Evolutionary conservation across 2,888 invertebrate genomes (phyloP).

Genomic region (Drosophila subsilvestris): DNA sequence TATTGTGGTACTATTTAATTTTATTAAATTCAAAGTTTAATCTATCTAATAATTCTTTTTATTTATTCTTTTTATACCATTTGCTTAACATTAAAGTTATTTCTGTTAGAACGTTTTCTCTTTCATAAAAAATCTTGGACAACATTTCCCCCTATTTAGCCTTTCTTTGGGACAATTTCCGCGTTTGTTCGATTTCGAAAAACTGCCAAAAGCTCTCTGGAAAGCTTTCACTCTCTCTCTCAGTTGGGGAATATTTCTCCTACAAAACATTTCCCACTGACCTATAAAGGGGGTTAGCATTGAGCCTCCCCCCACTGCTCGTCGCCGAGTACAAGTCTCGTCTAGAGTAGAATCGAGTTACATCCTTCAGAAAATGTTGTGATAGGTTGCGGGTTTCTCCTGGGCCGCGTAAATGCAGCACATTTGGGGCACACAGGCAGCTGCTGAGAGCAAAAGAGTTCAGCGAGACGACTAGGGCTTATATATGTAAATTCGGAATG

Average conservation of each 20-base stretch:
- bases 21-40: too few relatives aligned
- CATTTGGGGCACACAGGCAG: background rate
- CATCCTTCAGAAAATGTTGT: conserved; percentile 67
- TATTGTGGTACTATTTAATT: too few relatives aligned
- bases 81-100: background rate
- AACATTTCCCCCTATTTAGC: conserved; percentile 35
- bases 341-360: conserved; percentile 24
- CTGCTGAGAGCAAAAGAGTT: background rate
- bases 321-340: conserved; percentile 19
- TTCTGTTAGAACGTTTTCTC: background rate
- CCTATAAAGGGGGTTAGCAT: conserved; percentile 59
- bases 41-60: background rate
- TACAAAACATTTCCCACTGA: conserved; percentile 57
- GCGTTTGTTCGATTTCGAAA: conserved; percentile 46
- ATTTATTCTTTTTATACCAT: too few relatives aligned
- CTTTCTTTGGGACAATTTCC: conserved; percentile 49
- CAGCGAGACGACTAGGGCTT: background rate
- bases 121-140: background rate
- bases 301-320: conserved; percentile 28
- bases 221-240: background rate
- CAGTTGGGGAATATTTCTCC: conserved; percentile 14
- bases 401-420: conserved; percentile 27
- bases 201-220: conserved; percentile 40
- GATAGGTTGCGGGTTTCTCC: conserved; percentile 63
- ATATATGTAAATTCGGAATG: too few relatives aligned